Percentiles rank a stretch among this genome's conserved stretches.
phyloP scores from a whole-genome alignment of 2,888 invertebrate genomes.

The Chloroclystis v-ata region DNA sequence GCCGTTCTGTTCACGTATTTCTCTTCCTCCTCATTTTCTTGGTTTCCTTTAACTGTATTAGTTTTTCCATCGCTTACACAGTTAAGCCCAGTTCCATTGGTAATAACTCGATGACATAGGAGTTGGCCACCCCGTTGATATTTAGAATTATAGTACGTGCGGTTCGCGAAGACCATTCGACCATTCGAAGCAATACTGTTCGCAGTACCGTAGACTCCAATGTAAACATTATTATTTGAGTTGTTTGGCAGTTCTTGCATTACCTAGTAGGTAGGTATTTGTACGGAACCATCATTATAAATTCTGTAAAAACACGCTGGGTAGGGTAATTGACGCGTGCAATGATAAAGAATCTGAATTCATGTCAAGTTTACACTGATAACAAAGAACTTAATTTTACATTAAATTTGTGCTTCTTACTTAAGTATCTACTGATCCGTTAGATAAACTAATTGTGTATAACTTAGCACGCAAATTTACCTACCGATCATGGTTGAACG shows the following conservation, averaged over 20 bases:
- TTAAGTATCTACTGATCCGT: no score
- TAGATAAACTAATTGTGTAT: no score
- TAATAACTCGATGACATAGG: no score
- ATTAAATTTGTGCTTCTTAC: no score
- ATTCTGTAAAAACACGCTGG: no score
- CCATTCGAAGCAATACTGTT: constrained; percentile 41
- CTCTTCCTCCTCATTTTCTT: constrained; percentile 43
- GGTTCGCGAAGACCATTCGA: constrained; percentile 38
- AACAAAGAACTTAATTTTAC: constrained; percentile 1
- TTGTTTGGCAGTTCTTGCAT: constrained; percentile 79
- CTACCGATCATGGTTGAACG: no score
- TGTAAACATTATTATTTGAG: constrained; percentile 47
- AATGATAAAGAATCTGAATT: constrained; percentile 5
- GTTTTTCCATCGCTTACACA: constrained; percentile 3
- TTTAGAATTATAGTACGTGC: constrained; percentile 23
- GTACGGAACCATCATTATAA: no score
- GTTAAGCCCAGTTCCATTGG: constrained; percentile 27
- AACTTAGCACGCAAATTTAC: no score
- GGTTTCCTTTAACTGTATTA: constrained; percentile 14
- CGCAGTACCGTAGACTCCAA: constrained; percentile 41
- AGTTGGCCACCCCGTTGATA: no score
- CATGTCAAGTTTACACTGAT: constrained; percentile 7
- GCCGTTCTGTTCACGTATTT: constrained; percentile 35
- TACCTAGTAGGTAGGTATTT: no score
- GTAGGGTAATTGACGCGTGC: background rate